phyloP scores from a whole-genome alignment of 2,888 invertebrate genomes.

The Macrophya alboannulata region DNA sequence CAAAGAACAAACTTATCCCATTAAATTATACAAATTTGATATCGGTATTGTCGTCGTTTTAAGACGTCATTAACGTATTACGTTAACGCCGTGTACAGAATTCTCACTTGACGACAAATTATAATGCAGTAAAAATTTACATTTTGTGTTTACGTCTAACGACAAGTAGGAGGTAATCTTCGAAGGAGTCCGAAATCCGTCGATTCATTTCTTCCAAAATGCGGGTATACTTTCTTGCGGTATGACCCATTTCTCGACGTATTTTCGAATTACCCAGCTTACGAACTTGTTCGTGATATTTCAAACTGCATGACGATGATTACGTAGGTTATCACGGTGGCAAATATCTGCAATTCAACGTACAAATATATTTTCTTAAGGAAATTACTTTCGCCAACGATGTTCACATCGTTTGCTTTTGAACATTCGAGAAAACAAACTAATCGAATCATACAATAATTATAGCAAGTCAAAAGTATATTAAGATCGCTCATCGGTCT shows the following conservation, averaged over 20 bases:
- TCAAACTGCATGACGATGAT: background rate
- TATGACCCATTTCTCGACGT: background rate
- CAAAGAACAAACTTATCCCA: no score
- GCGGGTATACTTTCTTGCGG: background rate
- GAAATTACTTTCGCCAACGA: background rate
- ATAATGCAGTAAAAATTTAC: no score
- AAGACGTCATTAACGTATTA: no score
- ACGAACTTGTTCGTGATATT: background rate
- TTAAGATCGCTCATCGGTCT: background rate
- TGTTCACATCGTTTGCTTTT: no score
- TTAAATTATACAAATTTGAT: no score
- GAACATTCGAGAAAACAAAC: no score
- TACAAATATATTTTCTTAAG: background rate
- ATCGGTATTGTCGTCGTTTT: no score
- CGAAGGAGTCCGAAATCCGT: background rate
- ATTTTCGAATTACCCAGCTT: background rate
- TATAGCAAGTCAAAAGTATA: background rate
- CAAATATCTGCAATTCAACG: background rate
- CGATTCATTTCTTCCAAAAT: background rate
- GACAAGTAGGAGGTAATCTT: no score
- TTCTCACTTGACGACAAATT: no score
- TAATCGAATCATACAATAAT: no score
- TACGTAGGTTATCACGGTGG: background rate
- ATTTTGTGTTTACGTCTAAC: no score
- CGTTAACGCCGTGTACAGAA: no score